Conservation (phyloP, 2,888 invertebrate species). For the Bhutanitis thaidina region DNA sequence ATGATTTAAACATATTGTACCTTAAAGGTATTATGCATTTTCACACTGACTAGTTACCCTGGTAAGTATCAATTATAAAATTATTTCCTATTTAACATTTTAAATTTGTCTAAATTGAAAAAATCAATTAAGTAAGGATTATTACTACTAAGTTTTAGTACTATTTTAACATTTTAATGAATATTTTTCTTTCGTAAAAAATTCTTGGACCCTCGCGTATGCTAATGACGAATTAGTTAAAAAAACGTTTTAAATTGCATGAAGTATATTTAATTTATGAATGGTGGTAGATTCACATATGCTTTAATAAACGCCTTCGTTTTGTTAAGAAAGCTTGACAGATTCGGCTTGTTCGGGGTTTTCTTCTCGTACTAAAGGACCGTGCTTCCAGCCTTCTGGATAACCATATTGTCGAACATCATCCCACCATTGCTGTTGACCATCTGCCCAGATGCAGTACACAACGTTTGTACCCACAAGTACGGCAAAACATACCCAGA, state of each 20-base stretch:
- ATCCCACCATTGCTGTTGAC: conserved; percentile 87
- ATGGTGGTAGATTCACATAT: too few relatives aligned
- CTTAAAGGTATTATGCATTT: conserved; percentile 25
- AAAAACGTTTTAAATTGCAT: too few relatives aligned
- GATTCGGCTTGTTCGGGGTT: conserved; percentile 45
- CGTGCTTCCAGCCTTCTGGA: conserved; percentile 63
- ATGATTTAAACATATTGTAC: conserved; percentile 24
- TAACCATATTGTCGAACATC: conserved; percentile 74
- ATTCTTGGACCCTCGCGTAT: too few relatives aligned
- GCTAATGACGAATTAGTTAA: too few relatives aligned
- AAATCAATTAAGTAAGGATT: too few relatives aligned
- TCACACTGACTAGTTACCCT: conserved; percentile 43
- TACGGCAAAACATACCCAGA: conserved; percentile 85
- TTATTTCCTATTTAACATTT: too few relatives aligned
- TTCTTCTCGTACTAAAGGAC: conserved; percentile 44
- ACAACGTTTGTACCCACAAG: conserved; percentile 82
- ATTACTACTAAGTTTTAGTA: too few relatives aligned
- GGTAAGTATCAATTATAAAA: conserved; percentile 20
- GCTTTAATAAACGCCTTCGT: conserved; percentile 28
- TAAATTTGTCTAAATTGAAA: too few relatives aligned
- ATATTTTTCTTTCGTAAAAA: background rate
- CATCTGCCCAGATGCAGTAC: conserved; percentile 84
- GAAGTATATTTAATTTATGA: too few relatives aligned
- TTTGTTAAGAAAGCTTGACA: conserved; percentile 44
- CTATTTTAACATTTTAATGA: too few relatives aligned